Base-by-base conservation (phyloP, 2,888 invertebrate genomes). In the Aquatica leii region DNA sequence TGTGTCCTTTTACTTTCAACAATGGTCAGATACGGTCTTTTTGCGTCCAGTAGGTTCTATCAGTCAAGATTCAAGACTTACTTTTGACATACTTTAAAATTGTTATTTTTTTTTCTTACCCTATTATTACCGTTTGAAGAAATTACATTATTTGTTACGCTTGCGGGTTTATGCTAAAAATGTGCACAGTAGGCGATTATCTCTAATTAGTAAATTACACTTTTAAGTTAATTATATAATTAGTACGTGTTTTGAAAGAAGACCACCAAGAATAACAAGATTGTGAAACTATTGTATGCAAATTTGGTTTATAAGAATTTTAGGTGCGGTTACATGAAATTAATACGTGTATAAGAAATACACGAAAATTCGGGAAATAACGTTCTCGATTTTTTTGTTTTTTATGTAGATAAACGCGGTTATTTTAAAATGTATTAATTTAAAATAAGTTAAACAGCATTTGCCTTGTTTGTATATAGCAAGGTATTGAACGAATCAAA, bases 1-100 rank as follows among this genome's bases (percentile, higher is more conserved):
- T 81, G 80, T 80, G 81, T 79, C 81, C 81, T 81, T 81, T 81
- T 79, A 79, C 79, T 62, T 59, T 65, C 65, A 58, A 60, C 66
- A 66, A 66, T 63, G 54, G 58, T 51, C 65, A 62, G 65, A 65
- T 65, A 58, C 62, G 59, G 65, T 50, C 62, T 62, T 65, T 65
- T 59, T 64, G 66, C 68, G 65, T 69, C 72, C 74, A 72, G 75
- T 72, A 73, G 74, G 73, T 73, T 70, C 70, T 72, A 73, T 70
- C 73, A 74, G 53, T 59, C 62, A 59, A 59, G 66, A 66, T 62
- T 51, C 56, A 40, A 56, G 51, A 66, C 66, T 66, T 62, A 57
- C 55, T 53, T 34, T 54, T 64, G 64, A 63, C 63, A 52, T 60
- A 50, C 46, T 49, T 50, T 40, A n/a, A 40, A 40, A 40, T n/a